Conservation (phyloP, 2,888 invertebrate species). For the Ennomos erosarius region DNA sequence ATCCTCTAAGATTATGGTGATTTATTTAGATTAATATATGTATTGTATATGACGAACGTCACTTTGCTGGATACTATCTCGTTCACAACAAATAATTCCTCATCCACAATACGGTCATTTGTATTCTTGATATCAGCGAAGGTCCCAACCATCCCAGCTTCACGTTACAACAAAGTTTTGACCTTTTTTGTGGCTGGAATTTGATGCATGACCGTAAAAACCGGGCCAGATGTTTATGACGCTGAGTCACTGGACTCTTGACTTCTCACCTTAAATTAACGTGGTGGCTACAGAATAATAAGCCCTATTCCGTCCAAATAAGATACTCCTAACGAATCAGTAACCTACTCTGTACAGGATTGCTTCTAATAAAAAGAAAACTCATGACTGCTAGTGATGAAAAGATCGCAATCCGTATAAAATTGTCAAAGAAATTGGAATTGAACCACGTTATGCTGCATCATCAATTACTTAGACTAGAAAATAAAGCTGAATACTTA, state of each 20-base stretch:
- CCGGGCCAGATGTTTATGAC: slow-evolving; percentile 66
- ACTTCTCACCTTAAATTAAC: slow-evolving; percentile 41
- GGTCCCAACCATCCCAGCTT: slow-evolving; percentile 21
- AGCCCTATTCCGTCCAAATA: slow-evolving; percentile 29
- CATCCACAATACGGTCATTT: slow-evolving; percentile 35
- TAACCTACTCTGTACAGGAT: slow-evolving; percentile 16
- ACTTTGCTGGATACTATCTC: slow-evolving; percentile 10
- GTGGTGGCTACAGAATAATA: slow-evolving; percentile 5
- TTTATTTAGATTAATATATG: too few relatives aligned
- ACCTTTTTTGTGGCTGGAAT: slow-evolving; percentile 58
- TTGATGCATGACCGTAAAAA: slow-evolving; percentile 62
- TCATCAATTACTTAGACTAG: background rate
- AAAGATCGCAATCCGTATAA: slow-evolving; percentile 21
- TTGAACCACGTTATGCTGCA: slow-evolving; percentile 7
- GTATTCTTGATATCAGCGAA: slow-evolving; percentile 35
- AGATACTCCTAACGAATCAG: slow-evolving; percentile 1
- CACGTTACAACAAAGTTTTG: slow-evolving; percentile 45
- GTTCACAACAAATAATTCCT: slow-evolving; percentile 23
- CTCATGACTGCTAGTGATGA: slow-evolving; percentile 14
- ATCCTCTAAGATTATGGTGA: too few relatives aligned
- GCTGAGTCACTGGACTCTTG: slow-evolving; percentile 66
- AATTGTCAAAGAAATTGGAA: slow-evolving; percentile 18
- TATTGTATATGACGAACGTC: background rate
- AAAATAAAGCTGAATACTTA: background rate
- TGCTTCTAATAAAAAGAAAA: slow-evolving; percentile 26